Evolutionary conservation across 2,888 invertebrate genomes (phyloP).

Genomic region (Scrobipalpa atriplicella): DNA sequence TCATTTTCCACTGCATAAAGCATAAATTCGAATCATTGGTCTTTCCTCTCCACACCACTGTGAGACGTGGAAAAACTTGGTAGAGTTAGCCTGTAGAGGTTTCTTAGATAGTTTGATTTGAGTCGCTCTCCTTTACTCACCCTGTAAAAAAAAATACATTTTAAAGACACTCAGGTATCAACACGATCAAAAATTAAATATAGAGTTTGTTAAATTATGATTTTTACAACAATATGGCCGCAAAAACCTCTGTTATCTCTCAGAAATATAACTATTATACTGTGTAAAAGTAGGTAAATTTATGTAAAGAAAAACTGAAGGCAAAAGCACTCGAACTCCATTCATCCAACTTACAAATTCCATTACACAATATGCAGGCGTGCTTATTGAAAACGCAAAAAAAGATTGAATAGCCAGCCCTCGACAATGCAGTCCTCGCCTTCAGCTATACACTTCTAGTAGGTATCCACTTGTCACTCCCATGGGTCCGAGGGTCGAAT

Average conservation of each 20-base stretch:
- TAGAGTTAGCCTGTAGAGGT: not conserved
- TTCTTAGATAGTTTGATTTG: not conserved
- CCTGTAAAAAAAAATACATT: too few relatives aligned
- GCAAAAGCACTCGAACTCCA: not conserved
- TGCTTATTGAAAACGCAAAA: slow-evolving; percentile 39
- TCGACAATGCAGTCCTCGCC: slow-evolving; percentile 56
- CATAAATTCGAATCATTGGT: slow-evolving; percentile 80
- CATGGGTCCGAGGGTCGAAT: slow-evolving; percentile 68
- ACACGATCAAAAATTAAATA: too few relatives aligned
- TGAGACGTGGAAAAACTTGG: slow-evolving; percentile 43
- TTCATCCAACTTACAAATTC: slow-evolving; percentile 12
- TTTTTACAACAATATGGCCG: too few relatives aligned
- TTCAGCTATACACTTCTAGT: slow-evolving; percentile 51
- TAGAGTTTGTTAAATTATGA: too few relatives aligned
- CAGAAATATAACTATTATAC: too few relatives aligned
- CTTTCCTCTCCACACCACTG: slow-evolving; percentile 49
- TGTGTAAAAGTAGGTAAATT: not conserved
- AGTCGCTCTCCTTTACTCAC: not conserved
- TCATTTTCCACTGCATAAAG: slow-evolving; percentile 82
- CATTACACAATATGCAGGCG: slow-evolving; percentile 12
- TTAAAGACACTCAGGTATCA: too few relatives aligned
- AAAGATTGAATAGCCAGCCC: slow-evolving; percentile 55
- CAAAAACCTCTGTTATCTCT: too few relatives aligned
- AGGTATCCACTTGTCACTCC: slow-evolving; percentile 66
- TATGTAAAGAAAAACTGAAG: not conserved